Conservation (phyloP, 2,113 vertebrate genomes). For the Aramus guarauna region DNA sequence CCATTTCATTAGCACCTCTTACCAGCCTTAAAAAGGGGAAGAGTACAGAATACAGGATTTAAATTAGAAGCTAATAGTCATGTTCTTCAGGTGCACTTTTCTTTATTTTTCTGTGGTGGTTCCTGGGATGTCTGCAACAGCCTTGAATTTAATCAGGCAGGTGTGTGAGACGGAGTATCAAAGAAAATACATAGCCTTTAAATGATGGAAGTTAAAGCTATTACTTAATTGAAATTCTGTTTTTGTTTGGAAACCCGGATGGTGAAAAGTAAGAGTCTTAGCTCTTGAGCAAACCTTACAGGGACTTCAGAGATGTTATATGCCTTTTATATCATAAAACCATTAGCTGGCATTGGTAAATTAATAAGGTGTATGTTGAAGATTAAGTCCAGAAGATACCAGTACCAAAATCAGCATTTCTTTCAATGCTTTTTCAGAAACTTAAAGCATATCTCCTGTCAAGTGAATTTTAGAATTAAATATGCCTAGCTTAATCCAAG, state of each 20-base stretch:
- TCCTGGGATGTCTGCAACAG: not conserved
- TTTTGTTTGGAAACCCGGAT: not conserved
- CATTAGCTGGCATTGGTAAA: not conserved
- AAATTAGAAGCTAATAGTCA: not conserved
- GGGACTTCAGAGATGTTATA: not conserved
- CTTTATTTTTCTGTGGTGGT: not conserved
- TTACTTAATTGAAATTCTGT: not conserved
- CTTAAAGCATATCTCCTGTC: not conserved
- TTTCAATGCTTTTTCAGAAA: not conserved
- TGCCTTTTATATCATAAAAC: not conserved
- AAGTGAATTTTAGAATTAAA: not conserved
- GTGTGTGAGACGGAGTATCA: not conserved
- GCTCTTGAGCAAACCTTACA: not conserved
- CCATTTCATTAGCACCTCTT: not conserved
- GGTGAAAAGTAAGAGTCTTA: not conserved
- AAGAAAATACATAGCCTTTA: not conserved
- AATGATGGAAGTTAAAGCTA: not conserved
- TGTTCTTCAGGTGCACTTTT: not conserved
- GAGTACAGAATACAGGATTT: not conserved
- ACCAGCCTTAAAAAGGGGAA: not conserved
- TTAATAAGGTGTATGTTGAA: not conserved
- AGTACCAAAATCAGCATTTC: not conserved
- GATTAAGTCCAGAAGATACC: not conserved
- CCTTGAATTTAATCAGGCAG: not conserved
- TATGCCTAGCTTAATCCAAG: not conserved